phyloP scores from a whole-genome alignment of 2,888 invertebrate species.

The Plagodis pulveraria region DNA sequence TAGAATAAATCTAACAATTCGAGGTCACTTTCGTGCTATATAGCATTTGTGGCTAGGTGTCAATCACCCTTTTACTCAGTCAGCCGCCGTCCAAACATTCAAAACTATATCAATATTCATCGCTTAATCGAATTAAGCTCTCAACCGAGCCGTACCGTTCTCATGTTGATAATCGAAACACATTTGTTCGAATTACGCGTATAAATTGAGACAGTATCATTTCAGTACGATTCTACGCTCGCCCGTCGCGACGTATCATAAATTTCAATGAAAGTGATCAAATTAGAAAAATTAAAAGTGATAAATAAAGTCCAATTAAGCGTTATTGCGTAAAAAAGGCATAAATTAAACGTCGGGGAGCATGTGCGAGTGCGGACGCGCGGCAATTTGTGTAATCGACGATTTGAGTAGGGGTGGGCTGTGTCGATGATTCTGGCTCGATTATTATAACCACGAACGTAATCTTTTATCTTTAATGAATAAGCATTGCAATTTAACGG shows the following conservation, averaged over 20 bases:
- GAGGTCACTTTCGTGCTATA: not conserved
- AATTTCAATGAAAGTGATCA: conserved; percentile 81
- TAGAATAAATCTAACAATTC: too few species aligned
- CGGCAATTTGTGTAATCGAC: conserved; percentile 55
- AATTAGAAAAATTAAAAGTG: conserved; percentile 84
- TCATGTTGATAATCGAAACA: conserved; percentile 63
- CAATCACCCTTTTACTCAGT: conserved; percentile 12
- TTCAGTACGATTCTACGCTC: conserved; percentile 26
- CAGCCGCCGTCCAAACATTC: conserved; percentile 27
- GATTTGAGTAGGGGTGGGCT: conserved; percentile 56
- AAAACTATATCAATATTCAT: conserved; percentile 40
- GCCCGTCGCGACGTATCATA: conserved; percentile 58
- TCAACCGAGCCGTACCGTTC: conserved; percentile 34
- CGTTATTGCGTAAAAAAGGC: conserved; percentile 84
- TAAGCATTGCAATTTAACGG: too few species aligned
- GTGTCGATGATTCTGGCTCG: conserved; percentile 19
- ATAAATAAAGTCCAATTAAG: conserved; percentile 84
- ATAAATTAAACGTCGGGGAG: conserved; percentile 75
- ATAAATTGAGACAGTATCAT: conserved; percentile 72
- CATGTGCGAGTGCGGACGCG: conserved; percentile 46
- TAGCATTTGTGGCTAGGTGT: conserved; percentile 1
- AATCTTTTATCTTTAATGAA: too few species aligned
- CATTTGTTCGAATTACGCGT: conserved; percentile 75
- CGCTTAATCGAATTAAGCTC: conserved; percentile 37
- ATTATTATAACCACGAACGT: not conserved